Evolutionary conservation across 2,113 vertebrate genomes (phyloP), one percentile per base, ranked within the genome.

Genomic region (Tragelaphus imberbis): DNA sequence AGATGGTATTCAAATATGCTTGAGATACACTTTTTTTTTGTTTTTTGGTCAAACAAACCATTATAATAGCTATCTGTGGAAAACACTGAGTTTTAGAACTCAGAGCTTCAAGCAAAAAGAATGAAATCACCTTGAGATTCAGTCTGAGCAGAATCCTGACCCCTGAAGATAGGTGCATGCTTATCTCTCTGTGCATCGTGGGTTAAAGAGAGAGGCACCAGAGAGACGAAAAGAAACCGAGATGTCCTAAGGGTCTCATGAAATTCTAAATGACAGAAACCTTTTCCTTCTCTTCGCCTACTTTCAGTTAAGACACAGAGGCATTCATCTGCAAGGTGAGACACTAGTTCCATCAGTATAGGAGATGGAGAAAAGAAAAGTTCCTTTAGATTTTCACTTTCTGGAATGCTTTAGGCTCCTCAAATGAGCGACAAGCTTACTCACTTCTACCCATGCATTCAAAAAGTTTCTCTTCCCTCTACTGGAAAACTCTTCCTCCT

Each of bases 401-500:
- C 33, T 30, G 17, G 4, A 36, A 19, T 8, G 33, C 16, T 61
- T 77, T 10, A 7, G n/a, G 6, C 1, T 79, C 27, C n/a, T 65
- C 25, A 25, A 79, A n/a, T 44, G 5, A 28, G 7, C 19, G 28
- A 47, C 13, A 75, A 82, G 7, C 15, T 63, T 25, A 36, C 36
- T 88, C 12, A 16, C 7, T 86, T 61, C 19, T 8, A 88, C 4
- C 27, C 53, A 33, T 2, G 0, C 1, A 3, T 27, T 85, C 25
- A 36, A 28, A 9, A 92, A 58, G 75, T 51, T 33, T 2, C 6
- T 17, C 2, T 40, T 93, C 2, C 49, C 17, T 61, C 19, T 3
- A 8, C 33, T 19, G 9, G 2, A 1, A 27, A 2, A 27, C 1
- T 51, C 25, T 25, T 53, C 5, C 55, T 9, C 21, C 30, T 33